These are phyloP conservation scores for Rhimphoctona megacephalus DNA, from an alignment of 2,888 invertebrate species.

Conservation along the genomic window DNA sequence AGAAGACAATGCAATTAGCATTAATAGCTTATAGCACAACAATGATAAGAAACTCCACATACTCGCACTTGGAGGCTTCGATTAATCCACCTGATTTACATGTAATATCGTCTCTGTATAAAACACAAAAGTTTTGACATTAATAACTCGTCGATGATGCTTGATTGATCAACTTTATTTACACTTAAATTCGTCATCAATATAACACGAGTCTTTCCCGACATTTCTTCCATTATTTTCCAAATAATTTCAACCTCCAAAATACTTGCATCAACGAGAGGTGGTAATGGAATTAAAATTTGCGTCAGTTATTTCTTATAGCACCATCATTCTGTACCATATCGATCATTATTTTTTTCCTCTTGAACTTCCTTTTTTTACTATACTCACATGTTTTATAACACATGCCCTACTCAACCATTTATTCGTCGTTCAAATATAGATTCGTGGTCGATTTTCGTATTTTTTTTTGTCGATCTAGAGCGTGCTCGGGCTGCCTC, in stretches of 20 bases:
- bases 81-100: background rate
- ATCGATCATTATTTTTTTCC: background rate
- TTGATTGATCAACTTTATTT: background rate
- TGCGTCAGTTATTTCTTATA: background rate
- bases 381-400: background rate
- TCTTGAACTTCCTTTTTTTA: background rate
- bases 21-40: background rate
- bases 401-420: background rate
- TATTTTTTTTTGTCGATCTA: conserved; percentile 22
- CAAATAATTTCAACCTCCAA: background rate
- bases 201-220: too few relatives aligned
- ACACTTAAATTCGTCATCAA: too few relatives aligned
- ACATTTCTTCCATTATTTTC: background rate
- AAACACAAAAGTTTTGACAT: background rate
- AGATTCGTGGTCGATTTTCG: background rate
- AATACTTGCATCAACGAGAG: background rate
- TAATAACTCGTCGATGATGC: background rate
- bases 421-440: conserved; percentile 16
- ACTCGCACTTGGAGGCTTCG: background rate
- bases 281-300: background rate
- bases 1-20: background rate
- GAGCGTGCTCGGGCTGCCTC: background rate
- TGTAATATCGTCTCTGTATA: background rate
- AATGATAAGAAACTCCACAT: background rate
- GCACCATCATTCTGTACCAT: background rate